A percentile compares a stretch with the other conserved stretches of the same genome.
Evolutionary conservation across 2,888 invertebrate species (phyloP).

Genomic region (Leptinotarsa rubiginosa): DNA sequence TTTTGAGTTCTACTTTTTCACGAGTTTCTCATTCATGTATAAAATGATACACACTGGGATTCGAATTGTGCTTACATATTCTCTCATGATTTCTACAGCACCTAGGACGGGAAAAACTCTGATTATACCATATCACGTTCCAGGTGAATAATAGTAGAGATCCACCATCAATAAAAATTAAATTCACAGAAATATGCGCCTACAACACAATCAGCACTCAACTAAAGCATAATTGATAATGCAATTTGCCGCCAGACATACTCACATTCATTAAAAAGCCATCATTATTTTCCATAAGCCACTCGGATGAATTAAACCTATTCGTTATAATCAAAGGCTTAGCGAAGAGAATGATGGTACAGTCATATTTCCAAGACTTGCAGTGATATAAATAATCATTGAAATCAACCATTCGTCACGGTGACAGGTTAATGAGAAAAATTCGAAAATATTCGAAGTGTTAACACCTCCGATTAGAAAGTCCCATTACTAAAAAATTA

Average conservation of each 20-base stretch:
- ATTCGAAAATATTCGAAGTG: conserved; percentile 38
- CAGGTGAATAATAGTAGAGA: too few species aligned
- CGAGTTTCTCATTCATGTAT: too few species aligned
- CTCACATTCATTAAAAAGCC: background rate
- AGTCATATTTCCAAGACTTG: conserved; percentile 17
- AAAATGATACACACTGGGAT: too few species aligned
- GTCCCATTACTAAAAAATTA: conserved; percentile 36
- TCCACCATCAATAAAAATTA: too few species aligned
- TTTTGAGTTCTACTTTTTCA: too few species aligned
- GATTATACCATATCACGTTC: too few species aligned
- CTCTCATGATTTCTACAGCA: too few species aligned
- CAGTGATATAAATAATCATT: conserved; percentile 28
- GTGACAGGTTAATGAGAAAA: conserved; percentile 41
- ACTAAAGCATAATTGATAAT: background rate
- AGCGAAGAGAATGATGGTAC: conserved; percentile 13
- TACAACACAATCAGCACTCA: background rate
- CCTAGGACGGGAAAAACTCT: too few species aligned
- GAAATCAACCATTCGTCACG: conserved; percentile 37
- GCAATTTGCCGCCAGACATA: conserved; percentile 1
- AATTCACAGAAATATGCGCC: too few species aligned
- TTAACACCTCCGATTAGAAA: conserved; percentile 44
- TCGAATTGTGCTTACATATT: too few species aligned
- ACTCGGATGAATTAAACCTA: background rate
- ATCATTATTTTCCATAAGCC: conserved; percentile 18
- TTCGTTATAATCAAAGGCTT: conserved; percentile 16